These are phyloP conservation scores for Meghimatium bilineatum DNA, from an alignment of 2,888 invertebrate genomes.

Conservation along the genomic window DNA sequence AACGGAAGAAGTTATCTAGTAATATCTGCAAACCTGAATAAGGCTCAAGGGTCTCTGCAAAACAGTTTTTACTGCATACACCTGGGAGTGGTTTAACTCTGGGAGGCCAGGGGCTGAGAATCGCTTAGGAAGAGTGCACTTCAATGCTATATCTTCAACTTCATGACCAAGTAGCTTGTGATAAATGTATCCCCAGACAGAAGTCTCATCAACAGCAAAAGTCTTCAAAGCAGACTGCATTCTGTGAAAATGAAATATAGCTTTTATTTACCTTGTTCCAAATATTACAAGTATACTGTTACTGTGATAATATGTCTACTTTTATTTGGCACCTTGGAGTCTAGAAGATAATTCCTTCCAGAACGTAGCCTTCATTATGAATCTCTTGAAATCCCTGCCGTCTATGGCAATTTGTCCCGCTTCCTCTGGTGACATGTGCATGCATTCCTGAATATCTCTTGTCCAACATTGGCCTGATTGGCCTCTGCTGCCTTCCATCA, in stretches of 20 bases:
- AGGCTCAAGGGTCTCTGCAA: constrained; percentile 95
- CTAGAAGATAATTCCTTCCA: too few relatives aligned
- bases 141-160: constrained; percentile 91
- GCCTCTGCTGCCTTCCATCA: too few relatives aligned
- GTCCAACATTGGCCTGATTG: too few relatives aligned
- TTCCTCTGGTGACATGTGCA: too few relatives aligned
- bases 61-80: constrained; percentile 98
- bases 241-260: constrained; percentile 78
- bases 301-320: too few relatives aligned
- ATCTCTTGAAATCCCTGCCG: too few relatives aligned
- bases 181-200: constrained; percentile 98
- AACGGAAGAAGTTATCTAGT: too few relatives aligned
- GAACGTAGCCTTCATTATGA: too few relatives aligned
- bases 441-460: too few relatives aligned
- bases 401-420: too few relatives aligned
- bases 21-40: not conserved
- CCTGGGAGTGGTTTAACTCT: constrained; percentile 95
- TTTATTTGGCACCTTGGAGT: too few relatives aligned
- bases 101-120: constrained; percentile 98
- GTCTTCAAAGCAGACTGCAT: constrained; percentile 96
- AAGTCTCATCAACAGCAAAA: constrained; percentile 96
- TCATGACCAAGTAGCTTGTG: constrained; percentile 91
- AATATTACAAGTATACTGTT: not conserved
- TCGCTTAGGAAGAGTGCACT: constrained; percentile 94
- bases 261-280: not conserved